Evolutionary conservation across 2,888 invertebrate genomes (phyloP).

Genomic region (Cheilosia grossa): DNA sequence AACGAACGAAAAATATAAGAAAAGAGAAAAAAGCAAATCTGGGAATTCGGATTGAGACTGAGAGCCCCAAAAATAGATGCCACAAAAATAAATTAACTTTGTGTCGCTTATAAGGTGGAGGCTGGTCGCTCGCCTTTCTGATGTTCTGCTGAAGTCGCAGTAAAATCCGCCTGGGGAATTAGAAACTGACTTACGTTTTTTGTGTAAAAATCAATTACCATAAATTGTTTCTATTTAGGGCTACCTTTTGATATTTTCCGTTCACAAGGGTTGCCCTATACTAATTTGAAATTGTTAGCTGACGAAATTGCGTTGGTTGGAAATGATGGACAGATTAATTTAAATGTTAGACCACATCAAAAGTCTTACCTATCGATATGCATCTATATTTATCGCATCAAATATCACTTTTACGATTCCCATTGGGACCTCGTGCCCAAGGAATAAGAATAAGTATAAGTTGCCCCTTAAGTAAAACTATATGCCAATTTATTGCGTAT

Average conservation of each 20-base stretch:
- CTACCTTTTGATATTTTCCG: constrained; percentile 6
- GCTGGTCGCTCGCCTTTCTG: constrained; percentile 38
- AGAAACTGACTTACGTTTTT: constrained; percentile 69
- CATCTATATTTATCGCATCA: constrained; percentile 50
- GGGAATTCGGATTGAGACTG: constrained; percentile 66
- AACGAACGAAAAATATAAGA: constrained; percentile 48
- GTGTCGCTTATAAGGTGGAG: constrained; percentile 62
- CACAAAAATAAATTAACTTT: constrained; percentile 69
- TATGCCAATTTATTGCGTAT: constrained; percentile 38
- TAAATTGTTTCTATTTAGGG: constrained; percentile 63
- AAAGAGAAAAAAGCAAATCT: constrained; percentile 44
- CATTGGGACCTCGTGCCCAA: constrained; percentile 30
- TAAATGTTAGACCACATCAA: constrained; percentile 26
- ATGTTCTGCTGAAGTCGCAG: constrained; percentile 52
- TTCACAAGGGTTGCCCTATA: constrained; percentile 1
- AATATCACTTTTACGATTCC: constrained; percentile 37
- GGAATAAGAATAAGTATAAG: constrained; percentile 38
- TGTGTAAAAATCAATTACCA: constrained; percentile 64
- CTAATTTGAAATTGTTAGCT: constrained; percentile 36
- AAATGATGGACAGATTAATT: constrained; percentile 41
- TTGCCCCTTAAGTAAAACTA: constrained; percentile 40
- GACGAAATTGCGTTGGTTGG: constrained; percentile 1
- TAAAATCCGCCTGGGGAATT: constrained; percentile 56
- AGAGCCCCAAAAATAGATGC: constrained; percentile 65
- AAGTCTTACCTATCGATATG: constrained; percentile 59